A percentile compares a stretch with the other conserved stretches of the same genome.
phyloP scores from a whole-genome alignment of 2,888 invertebrate genomes.

The Athetis lepigone region DNA sequence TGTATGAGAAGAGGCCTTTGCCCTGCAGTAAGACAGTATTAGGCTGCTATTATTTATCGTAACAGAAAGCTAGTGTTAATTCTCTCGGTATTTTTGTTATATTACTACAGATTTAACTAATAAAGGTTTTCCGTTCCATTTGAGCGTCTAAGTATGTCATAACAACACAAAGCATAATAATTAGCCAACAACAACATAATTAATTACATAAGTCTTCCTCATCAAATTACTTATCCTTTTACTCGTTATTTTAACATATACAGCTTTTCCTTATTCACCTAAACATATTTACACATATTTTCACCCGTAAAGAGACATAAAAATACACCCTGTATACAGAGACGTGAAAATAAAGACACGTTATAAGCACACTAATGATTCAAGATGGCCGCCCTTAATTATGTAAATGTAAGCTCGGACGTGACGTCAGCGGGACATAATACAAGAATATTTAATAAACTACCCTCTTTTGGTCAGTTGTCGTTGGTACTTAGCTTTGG shows the following conservation, averaged over 20 bases:
- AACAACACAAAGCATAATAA: too few relatives aligned
- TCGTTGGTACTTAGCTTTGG: slow-evolving; percentile 10
- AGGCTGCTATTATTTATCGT: too few relatives aligned
- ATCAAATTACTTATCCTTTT: slow-evolving; percentile 7
- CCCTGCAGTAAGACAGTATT: too few relatives aligned
- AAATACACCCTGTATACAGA: slow-evolving; percentile 48
- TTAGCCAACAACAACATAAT: background rate
- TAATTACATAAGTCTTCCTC: background rate
- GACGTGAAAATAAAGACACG: slow-evolving; percentile 59
- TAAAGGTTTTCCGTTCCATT: too few relatives aligned
- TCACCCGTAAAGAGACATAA: slow-evolving; percentile 50
- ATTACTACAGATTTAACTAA: too few relatives aligned
- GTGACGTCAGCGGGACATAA: slow-evolving; percentile 56
- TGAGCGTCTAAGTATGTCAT: too few relatives aligned
- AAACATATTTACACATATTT: slow-evolving; percentile 32
- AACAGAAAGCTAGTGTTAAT: too few relatives aligned
- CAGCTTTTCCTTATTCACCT: background rate
- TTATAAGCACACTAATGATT: slow-evolving; percentile 45
- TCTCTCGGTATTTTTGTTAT: too few relatives aligned
- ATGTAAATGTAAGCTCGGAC: slow-evolving; percentile 59
- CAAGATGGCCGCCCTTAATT: slow-evolving; percentile 62
- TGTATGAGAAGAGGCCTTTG: too few relatives aligned
- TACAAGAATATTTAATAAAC: slow-evolving; percentile 65
- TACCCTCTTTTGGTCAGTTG: slow-evolving; percentile 54
- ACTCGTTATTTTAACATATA: background rate